A percentile compares a stretch with the other conserved stretches of the same genome.
These are phyloP conservation scores for Heliconius ethilla DNA, from an alignment of 2,888 invertebrate genomes.

Conservation along the genomic window DNA sequence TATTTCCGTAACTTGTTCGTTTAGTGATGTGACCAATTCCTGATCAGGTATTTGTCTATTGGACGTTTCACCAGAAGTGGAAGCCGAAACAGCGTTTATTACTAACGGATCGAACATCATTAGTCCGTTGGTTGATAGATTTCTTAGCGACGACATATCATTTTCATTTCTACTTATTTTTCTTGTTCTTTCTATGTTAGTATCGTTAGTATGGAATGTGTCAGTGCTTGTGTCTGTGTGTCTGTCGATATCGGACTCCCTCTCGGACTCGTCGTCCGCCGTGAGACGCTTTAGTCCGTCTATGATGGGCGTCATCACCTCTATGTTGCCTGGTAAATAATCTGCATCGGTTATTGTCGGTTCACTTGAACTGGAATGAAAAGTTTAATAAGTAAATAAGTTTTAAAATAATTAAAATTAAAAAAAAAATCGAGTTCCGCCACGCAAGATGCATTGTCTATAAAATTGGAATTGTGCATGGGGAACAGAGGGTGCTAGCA, in stretches of 20 bases:
- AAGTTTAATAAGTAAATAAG: neutral
- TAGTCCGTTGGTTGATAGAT: slow-evolving; percentile 74
- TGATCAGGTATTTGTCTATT: slow-evolving; percentile 71
- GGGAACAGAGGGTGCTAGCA: neutral
- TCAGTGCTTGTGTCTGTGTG: slow-evolving; percentile 61
- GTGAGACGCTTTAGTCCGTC: slow-evolving; percentile 71
- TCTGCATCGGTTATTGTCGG: slow-evolving; percentile 71
- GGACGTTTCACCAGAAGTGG: slow-evolving; percentile 58
- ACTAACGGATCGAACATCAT: slow-evolving; percentile 79
- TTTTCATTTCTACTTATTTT: slow-evolving; percentile 69
- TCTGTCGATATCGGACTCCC: slow-evolving; percentile 49
- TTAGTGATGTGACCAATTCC: slow-evolving; percentile 74
- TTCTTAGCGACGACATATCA: slow-evolving; percentile 70
- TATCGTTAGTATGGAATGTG: slow-evolving; percentile 66
- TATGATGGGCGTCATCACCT: slow-evolving; percentile 76
- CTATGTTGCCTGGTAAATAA: slow-evolving; percentile 76
- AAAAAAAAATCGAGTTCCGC: no score
- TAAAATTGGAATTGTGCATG: no score
- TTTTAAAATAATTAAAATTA: no score
- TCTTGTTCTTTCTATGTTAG: slow-evolving; percentile 56
- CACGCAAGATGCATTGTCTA: no score
- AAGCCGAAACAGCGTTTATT: slow-evolving; percentile 67
- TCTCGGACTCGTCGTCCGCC: slow-evolving; percentile 56
- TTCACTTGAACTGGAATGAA: slow-evolving; percentile 65
- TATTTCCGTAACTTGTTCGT: slow-evolving; percentile 78